Percentiles rank a stretch among this genome's conserved stretches.
Conservation (phyloP, 2,113 vertebrate species). For the Dicerorhinus sumatrensis region DNA sequence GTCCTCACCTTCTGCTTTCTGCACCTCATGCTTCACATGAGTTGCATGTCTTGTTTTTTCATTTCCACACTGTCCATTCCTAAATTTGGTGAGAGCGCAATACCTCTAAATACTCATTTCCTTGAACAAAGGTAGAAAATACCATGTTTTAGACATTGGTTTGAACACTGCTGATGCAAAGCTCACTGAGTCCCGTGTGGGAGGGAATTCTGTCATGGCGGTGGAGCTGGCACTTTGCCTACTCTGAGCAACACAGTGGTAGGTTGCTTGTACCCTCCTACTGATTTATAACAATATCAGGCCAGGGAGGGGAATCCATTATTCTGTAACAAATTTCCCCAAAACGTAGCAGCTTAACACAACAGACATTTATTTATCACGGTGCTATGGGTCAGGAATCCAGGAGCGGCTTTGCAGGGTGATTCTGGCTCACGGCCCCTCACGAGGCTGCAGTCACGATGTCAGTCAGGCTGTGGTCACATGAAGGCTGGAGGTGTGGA, state of each 20-base stretch:
- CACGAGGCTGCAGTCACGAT: not conserved
- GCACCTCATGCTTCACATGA: not conserved
- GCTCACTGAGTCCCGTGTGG: no score
- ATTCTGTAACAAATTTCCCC: not conserved
- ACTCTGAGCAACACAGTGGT: not conserved
- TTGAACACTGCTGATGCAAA: not conserved
- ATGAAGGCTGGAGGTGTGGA: not conserved
- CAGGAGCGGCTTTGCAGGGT: not conserved
- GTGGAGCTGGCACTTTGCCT: not conserved
- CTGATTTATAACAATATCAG: not conserved
- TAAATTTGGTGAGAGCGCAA: not conserved
- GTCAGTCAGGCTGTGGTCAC: not conserved
- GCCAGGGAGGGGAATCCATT: not conserved
- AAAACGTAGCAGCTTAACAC: not conserved
- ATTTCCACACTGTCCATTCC: not conserved
- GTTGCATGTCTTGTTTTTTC: not conserved
- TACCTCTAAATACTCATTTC: not conserved
- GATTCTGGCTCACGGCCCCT: not conserved
- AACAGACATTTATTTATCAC: not conserved
- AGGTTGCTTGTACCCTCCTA: not conserved
- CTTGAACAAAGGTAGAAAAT: not conserved
- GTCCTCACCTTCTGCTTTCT: not conserved
- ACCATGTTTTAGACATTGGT: not conserved
- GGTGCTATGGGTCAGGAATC: not conserved
- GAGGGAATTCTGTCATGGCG: not conserved